These are phyloP conservation scores for Antheraea yamamai DNA, from an alignment of 2,888 invertebrate genomes.

Conservation along the genomic window DNA sequence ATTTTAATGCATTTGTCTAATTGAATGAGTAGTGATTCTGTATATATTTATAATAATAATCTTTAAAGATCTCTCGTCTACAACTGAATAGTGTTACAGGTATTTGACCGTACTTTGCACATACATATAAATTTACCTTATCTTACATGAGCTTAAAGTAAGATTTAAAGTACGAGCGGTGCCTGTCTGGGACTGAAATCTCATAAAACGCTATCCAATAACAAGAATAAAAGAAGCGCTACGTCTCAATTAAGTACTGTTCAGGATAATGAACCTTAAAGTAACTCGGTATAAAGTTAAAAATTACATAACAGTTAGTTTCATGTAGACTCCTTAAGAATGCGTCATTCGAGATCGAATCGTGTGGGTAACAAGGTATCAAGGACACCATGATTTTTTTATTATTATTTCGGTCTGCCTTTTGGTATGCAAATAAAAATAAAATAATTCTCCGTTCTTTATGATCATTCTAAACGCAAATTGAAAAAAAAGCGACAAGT, in stretches of 20 bases:
- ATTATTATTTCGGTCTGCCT: slow-evolving; percentile 49
- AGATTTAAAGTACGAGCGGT: slow-evolving; percentile 28
- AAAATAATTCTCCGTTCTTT: slow-evolving; percentile 29
- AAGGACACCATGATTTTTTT: slow-evolving; percentile 64
- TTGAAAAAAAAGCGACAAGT: background rate
- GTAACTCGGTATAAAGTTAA: slow-evolving; percentile 30
- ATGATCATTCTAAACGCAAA: slow-evolving; percentile 25
- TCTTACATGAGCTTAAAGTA: background rate
- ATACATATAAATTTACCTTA: background rate
- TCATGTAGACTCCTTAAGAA: slow-evolving; percentile 28
- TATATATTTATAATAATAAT: background rate
- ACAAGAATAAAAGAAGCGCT: slow-evolving; percentile 42
- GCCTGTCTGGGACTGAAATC: slow-evolving; percentile 48
- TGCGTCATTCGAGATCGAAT: slow-evolving; percentile 66
- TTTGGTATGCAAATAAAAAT: slow-evolving; percentile 66
- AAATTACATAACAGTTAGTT: slow-evolving; percentile 24
- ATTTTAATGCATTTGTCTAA: too few relatives aligned
- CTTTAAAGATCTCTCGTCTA: background rate
- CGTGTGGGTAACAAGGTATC: slow-evolving; percentile 67
- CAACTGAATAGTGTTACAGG: background rate
- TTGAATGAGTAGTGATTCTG: background rate
- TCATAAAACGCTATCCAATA: slow-evolving; percentile 52
- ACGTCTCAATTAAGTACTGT: slow-evolving; percentile 50
- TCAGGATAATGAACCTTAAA: slow-evolving; percentile 33
- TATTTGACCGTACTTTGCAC: background rate